Percentiles rank a stretch among this genome's conserved stretches.
phyloP scores from a whole-genome alignment of 2,888 invertebrate species.

The Dryocosmus kuriphilus region DNA sequence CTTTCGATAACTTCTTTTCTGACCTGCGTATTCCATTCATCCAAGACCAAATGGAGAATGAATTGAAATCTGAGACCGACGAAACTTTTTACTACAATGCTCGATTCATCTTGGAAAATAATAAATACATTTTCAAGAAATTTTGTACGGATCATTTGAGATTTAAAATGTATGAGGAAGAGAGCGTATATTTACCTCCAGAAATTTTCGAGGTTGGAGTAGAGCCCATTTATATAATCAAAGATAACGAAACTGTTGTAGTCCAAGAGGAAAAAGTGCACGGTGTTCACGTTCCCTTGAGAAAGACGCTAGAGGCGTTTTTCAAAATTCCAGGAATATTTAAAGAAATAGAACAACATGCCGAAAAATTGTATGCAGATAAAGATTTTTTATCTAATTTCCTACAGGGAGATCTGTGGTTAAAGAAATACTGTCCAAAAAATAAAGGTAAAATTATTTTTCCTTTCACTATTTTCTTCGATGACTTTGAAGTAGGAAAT shows the following conservation, averaged over 20 bases:
- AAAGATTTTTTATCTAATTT: conserved; percentile 43
- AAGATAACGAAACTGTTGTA: conserved; percentile 18
- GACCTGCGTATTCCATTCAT: conserved; percentile 39
- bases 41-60: conserved; percentile 32
- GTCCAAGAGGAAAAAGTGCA: not conserved
- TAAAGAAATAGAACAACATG: conserved; percentile 43
- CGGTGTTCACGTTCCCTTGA: conserved; percentile 39
- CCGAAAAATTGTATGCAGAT: conserved; percentile 39
- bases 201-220: conserved; percentile 29
- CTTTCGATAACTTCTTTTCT: conserved; percentile 40
- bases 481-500: conserved; percentile 46
- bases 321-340: conserved; percentile 46
- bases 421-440: conserved; percentile 17
- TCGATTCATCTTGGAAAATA: conserved; percentile 37
- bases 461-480: conserved; percentile 36
- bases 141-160: conserved; percentile 35
- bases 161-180: conserved; percentile 40
- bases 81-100: conserved; percentile 12
- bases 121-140: conserved; percentile 41
- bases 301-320: conserved; percentile 44
- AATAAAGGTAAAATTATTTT: conserved; percentile 9
- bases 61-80: not conserved
- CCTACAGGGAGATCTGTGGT: conserved; percentile 51
- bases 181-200: conserved; percentile 33
- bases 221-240: not conserved